Conservation (phyloP, 2,888 invertebrate genomes). For the Ectropis crepuscularia region DNA sequence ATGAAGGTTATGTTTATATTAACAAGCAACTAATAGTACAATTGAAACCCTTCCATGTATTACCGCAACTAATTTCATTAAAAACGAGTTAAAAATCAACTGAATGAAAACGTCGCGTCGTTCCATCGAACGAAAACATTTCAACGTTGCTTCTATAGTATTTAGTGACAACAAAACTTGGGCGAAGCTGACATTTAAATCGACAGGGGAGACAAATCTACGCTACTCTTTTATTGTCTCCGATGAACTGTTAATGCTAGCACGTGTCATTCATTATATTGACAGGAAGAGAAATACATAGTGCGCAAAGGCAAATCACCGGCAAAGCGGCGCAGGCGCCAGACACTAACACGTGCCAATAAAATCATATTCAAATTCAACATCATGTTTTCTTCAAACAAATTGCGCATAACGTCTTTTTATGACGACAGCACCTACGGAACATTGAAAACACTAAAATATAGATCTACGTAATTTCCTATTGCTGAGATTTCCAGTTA, state of each 20-base stretch:
- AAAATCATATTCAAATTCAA: constrained; percentile 49
- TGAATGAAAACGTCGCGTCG: too few relatives aligned
- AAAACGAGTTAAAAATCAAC: too few relatives aligned
- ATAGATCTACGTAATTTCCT: constrained; percentile 64
- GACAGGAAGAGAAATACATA: constrained; percentile 55
- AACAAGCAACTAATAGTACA: too few relatives aligned
- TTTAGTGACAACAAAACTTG: constrained; percentile 3
- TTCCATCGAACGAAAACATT: too few relatives aligned
- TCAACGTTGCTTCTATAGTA: neutral
- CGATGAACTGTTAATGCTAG: constrained; percentile 32
- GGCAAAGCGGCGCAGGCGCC: constrained; percentile 53
- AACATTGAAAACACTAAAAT: constrained; percentile 56
- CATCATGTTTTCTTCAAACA: constrained; percentile 50
- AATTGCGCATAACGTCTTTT: constrained; percentile 71
- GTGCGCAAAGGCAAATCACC: constrained; percentile 51
- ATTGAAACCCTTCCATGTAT: too few relatives aligned
- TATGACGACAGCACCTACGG: constrained; percentile 51
- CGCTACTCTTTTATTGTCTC: constrained; percentile 10
- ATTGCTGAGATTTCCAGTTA: constrained; percentile 64
- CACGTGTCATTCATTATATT: constrained; percentile 65
- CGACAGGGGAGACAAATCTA: constrained; percentile 16
- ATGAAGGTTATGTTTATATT: too few relatives aligned
- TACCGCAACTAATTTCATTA: too few relatives aligned
- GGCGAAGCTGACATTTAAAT: constrained; percentile 23
- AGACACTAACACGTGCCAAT: constrained; percentile 69